Percentiles rank a stretch among this genome's conserved stretches.
These are phyloP conservation scores for Leptonema lineaticorne DNA, from an alignment of 1,140 invertebrate genomes.

Conservation along the genomic window DNA sequence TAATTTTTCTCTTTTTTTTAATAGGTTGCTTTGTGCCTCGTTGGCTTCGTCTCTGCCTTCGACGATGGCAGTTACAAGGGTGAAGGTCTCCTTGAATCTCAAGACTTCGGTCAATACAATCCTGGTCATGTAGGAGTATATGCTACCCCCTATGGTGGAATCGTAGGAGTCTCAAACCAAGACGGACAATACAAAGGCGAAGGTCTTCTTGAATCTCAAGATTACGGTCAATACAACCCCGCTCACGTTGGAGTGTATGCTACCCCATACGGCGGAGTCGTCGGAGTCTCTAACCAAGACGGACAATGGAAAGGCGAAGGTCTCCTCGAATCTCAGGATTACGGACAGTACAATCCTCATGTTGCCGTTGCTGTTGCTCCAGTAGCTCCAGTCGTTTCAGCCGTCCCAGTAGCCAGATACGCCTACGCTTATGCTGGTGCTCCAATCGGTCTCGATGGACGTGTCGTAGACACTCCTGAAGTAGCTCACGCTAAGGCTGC, in stretches of 20 bases:
- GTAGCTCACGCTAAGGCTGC: slow-evolving; percentile 43
- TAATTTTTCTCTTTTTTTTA: not conserved
- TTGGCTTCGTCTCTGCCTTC: slow-evolving; percentile 17
- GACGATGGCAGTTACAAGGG: slow-evolving; percentile 8
- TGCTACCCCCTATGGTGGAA: slow-evolving; percentile 6
- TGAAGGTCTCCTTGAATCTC: slow-evolving; percentile 11
- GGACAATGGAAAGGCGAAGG: slow-evolving; percentile 35
- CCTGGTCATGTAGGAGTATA: slow-evolving; percentile 1
- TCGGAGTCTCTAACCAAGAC: slow-evolving; percentile 24
- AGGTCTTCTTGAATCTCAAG: slow-evolving; percentile 34
- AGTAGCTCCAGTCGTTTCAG: not conserved
- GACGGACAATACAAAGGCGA: slow-evolving; percentile 33
- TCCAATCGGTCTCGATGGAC: slow-evolving; percentile 34
- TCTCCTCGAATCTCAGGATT: slow-evolving; percentile 32
- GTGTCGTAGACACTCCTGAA: slow-evolving; percentile 35
- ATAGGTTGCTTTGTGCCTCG: slow-evolving; percentile 18
- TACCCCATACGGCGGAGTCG: slow-evolving; percentile 31
- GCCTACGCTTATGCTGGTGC: slow-evolving; percentile 15
- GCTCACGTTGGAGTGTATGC: slow-evolving; percentile 10
- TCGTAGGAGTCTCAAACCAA: not conserved
- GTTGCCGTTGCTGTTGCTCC: not conserved
- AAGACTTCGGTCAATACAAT: slow-evolving; percentile 20
- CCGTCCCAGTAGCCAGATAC: slow-evolving; percentile 5
- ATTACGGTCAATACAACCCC: slow-evolving; percentile 20
- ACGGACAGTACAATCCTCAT: slow-evolving; percentile 15